Conservation (phyloP, 2,113 vertebrate species). For the Copsychus sechellarum region DNA sequence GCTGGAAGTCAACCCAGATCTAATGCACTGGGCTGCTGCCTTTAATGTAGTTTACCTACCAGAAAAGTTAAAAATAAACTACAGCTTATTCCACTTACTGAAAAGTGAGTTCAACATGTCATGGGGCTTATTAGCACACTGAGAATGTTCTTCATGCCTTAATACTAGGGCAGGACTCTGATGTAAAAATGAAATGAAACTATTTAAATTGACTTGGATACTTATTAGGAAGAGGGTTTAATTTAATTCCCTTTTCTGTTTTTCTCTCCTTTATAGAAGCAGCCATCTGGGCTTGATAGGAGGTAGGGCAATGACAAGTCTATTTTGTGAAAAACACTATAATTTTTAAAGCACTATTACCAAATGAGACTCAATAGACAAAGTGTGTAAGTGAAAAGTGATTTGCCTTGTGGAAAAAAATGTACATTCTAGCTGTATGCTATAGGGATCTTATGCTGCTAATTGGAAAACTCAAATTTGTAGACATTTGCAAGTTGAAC, state of each 20-base stretch:
- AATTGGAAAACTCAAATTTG: slow-evolving; percentile 57
- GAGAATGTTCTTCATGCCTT: slow-evolving; percentile 57
- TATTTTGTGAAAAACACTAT: slow-evolving; percentile 48
- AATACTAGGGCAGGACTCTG: slow-evolving; percentile 53
- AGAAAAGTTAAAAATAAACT: slow-evolving; percentile 51
- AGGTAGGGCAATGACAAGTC: slow-evolving; percentile 47
- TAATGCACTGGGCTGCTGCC: not conserved
- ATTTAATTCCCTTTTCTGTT: slow-evolving; percentile 52
- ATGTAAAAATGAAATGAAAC: slow-evolving; percentile 62
- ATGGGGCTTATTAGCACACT: slow-evolving; percentile 45
- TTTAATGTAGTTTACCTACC: not conserved
- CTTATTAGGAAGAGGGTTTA: slow-evolving; percentile 49
- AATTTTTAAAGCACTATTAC: slow-evolving; percentile 57
- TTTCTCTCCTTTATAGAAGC: slow-evolving; percentile 21
- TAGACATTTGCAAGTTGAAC: slow-evolving; percentile 38
- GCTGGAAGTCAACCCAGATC: not conserved
- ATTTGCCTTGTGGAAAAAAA: slow-evolving; percentile 9
- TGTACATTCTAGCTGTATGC: not conserved
- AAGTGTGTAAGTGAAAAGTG: slow-evolving; percentile 51
- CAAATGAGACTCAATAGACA: slow-evolving; percentile 40
- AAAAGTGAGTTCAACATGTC: slow-evolving; percentile 39
- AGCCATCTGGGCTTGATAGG: slow-evolving; percentile 56
- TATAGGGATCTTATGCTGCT: not conserved
- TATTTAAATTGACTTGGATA: slow-evolving; percentile 65
- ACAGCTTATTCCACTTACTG: not conserved